Percentiles rank a stretch among this genome's conserved stretches.
Evolutionary conservation across 2,888 invertebrate species (phyloP).

Genomic region (Dioctria linearis): DNA sequence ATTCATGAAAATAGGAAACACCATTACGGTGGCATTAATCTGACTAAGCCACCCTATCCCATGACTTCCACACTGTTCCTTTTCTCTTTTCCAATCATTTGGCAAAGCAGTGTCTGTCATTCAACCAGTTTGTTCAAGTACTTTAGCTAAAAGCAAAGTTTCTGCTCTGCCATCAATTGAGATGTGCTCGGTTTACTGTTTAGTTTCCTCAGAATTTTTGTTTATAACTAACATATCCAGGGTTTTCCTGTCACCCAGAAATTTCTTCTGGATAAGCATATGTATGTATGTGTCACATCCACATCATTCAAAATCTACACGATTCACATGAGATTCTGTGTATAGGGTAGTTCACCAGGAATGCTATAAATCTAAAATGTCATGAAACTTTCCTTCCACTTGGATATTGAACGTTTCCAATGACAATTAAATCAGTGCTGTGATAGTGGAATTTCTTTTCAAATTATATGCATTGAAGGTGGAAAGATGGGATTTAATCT

Average conservation of each 20-base stretch:
- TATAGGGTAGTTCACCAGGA: too few species aligned
- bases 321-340: too few species aligned
- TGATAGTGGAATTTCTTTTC: too few species aligned
- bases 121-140: slow-evolving; percentile 15
- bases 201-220: slow-evolving; percentile 4
- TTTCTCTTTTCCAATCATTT: slow-evolving; percentile 7
- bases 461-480: too few species aligned
- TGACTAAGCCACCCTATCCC: slow-evolving; percentile 11
- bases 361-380: not conserved
- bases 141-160: slow-evolving; percentile 39
- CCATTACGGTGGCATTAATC: slow-evolving; percentile 2
- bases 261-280: not conserved
- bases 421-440: too few species aligned
- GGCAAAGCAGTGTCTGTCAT: not conserved
- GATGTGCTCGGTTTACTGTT: not conserved
- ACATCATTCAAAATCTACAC: not conserved
- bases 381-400: not conserved
- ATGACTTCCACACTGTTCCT: not conserved
- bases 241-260: not conserved
- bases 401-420: not conserved
- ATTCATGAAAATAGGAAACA: too few species aligned
- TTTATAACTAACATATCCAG: not conserved
- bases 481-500: too few species aligned
- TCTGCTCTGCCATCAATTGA: slow-evolving; percentile 23
- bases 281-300: not conserved